These are phyloP conservation scores for Acromyrmex echinatior DNA, from an alignment of 1,140 invertebrate genomes.

Conservation along the genomic window DNA sequence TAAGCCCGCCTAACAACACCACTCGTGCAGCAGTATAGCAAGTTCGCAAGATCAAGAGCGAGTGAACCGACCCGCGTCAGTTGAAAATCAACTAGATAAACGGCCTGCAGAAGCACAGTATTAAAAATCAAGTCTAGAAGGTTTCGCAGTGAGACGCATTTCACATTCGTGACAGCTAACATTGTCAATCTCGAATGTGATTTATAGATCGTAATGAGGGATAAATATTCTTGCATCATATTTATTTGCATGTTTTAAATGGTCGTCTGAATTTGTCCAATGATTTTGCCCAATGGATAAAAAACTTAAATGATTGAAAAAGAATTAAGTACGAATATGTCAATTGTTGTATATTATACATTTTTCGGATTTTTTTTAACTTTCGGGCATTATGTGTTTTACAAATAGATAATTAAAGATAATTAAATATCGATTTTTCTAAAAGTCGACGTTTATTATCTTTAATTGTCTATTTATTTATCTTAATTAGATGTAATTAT, in stretches of 20 bases:
- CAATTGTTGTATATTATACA: slow-evolving; percentile 21
- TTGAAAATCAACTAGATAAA: slow-evolving; percentile 91
- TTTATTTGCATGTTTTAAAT: slow-evolving; percentile 14
- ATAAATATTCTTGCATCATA: slow-evolving; percentile 57
- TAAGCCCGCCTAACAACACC: slow-evolving; percentile 88
- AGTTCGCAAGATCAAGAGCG: slow-evolving; percentile 89
- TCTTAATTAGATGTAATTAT: slow-evolving; percentile 16
- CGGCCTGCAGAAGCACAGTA: slow-evolving; percentile 83
- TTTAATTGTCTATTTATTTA: neutral
- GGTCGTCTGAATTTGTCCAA: slow-evolving; percentile 12
- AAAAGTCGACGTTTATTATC: neutral
- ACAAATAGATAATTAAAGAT: too few species aligned
- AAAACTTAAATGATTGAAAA: neutral
- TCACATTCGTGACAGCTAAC: slow-evolving; percentile 23
- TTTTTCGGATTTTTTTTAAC: neutral
- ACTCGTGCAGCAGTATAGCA: slow-evolving; percentile 90
- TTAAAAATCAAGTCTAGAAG: slow-evolving; percentile 50
- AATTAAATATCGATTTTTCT: neutral
- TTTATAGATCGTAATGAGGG: slow-evolving; percentile 35
- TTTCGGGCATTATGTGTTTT: neutral
- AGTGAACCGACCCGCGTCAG: slow-evolving; percentile 90
- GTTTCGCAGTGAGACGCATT: slow-evolving; percentile 12
- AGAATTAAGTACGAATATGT: neutral
- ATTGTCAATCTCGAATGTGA: slow-evolving; percentile 38
- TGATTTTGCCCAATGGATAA: neutral